Base-by-base conservation (phyloP, 2,888 invertebrate genomes). In the Diarsia mendica region DNA sequence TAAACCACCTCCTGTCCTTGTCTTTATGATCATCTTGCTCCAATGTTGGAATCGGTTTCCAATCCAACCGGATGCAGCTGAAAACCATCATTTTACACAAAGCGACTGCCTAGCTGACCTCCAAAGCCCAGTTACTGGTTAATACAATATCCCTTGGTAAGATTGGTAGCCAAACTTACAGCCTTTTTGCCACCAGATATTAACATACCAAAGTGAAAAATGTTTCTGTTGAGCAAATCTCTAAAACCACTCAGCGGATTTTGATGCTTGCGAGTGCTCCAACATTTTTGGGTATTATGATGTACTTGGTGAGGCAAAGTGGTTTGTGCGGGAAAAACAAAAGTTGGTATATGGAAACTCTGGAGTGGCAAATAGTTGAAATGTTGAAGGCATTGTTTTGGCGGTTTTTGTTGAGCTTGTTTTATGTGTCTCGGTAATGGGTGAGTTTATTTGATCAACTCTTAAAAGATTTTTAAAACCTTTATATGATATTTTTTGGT, bases 191-290 rank as follows among this genome's bases (percentile, higher is more conserved):
- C 73, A 58, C 70, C 72, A 72, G 55, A 68, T 60, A 75, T 83
- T 84, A 84, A 69, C 83, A 81, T 78, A 69, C 72, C 83, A 83
- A 83, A 83, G 75, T 60, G 75, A 69, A 80, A 77, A 81, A 84
- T 69, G 66, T 60, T 66, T 74, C 75, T 68, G 60, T 49, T 49
- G 28, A 69, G 48, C 61, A 83, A 77, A 73, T 79, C 74, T 75
- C 72, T 58, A 46, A 74, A 85, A 85, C 77, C 85, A 85, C 85
- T 85, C 83, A 83, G 77, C 74, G 81, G 70, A 78, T 85, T 85
- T 75, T 60, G 79, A 71, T 68, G 72, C 67, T 64, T 58, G 72
- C 46, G 79, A 84, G 77, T 75, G 79, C 73, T 67, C 46, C 51
- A 51, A 77, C 65, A 75, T 84, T 84, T 83, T 84, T 77, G 66